These are phyloP conservation scores for Cricetomys ansorgei DNA, from an alignment of 2,113 vertebrate species.

Conservation along the genomic window DNA sequence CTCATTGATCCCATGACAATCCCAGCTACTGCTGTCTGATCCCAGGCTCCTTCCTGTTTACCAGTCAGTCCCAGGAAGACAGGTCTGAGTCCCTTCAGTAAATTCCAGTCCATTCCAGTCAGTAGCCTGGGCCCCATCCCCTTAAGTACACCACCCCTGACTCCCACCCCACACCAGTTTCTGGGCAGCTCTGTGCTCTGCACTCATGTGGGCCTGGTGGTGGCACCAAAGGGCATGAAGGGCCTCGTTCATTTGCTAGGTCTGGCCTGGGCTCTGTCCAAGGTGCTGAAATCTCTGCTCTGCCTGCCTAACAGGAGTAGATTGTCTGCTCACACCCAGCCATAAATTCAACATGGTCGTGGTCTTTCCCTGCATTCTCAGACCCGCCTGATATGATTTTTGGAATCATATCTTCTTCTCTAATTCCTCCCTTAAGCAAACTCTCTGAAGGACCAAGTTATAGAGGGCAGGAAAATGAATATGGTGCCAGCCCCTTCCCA, in stretches of 20 bases:
- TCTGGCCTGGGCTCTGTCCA: not conserved
- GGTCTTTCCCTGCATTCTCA: not conserved
- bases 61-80: not conserved
- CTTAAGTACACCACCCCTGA: not conserved
- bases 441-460: not conserved
- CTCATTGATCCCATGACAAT: not conserved
- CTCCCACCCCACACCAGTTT: not conserved
- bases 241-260: not conserved
- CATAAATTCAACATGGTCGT: not conserved
- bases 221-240: not conserved
- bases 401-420: not conserved
- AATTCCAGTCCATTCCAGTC: not conserved
- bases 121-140: not conserved
- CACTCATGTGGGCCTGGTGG: not conserved
- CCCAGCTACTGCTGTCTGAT: not conserved
- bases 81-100: not conserved
- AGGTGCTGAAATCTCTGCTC: conserved; percentile 66
- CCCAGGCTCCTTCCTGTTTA: not conserved
- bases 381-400: not conserved
- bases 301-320: not conserved
- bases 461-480: not conserved
- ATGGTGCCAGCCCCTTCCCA: not conserved
- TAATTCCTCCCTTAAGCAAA: not conserved
- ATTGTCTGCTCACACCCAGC: not conserved
- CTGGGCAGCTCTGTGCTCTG: not conserved